Conservation (phyloP, 2,113 vertebrate genomes). For the Tonatia bakeri region DNA sequence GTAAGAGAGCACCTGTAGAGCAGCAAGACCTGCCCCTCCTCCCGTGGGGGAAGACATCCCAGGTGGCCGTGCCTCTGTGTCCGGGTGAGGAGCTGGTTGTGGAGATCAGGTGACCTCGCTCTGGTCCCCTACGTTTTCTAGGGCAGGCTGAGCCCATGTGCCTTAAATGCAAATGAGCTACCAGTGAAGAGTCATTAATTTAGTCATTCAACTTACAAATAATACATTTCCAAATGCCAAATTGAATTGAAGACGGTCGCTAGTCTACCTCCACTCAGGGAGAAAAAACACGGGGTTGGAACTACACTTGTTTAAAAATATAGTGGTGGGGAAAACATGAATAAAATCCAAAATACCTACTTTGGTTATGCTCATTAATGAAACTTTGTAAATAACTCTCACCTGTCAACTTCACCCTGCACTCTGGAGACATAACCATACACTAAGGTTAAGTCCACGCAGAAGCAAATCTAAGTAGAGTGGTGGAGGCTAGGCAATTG, state of each 20-base stretch:
- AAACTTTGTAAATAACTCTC: slow-evolving; percentile 37
- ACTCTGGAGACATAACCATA: neutral
- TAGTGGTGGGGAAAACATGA: neutral
- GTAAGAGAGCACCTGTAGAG: neutral
- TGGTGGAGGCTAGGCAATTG: neutral
- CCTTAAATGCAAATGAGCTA: neutral
- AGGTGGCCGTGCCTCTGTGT: neutral
- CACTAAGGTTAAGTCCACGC: neutral
- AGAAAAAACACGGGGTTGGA: neutral
- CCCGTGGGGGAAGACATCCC: neutral
- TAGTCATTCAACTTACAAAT: neutral
- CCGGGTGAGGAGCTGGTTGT: neutral
- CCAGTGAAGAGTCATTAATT: neutral
- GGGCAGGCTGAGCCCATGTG: neutral
- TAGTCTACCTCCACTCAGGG: neutral
- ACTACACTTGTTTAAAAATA: neutral
- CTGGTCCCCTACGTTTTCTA: neutral
- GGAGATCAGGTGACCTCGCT: neutral
- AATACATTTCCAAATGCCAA: neutral
- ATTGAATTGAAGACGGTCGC: neutral
- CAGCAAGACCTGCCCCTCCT: neutral
- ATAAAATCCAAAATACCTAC: neutral
- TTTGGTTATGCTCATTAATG: neutral
- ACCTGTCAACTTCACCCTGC: neutral
- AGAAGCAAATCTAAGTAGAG: neutral